Conservation (phyloP, 2,113 vertebrate species). For the Carlito syrichta region DNA sequence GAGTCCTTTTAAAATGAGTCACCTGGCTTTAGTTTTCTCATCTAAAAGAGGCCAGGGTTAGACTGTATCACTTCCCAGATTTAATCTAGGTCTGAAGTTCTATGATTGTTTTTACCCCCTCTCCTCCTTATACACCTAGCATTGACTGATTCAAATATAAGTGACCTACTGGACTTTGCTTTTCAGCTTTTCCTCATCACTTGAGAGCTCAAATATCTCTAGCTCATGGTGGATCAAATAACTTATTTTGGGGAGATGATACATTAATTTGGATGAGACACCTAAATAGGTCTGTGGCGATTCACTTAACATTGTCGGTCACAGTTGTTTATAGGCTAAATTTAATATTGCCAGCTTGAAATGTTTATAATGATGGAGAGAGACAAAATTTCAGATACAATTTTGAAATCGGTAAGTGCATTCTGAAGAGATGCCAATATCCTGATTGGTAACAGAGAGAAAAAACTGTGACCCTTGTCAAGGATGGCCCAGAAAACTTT, state of each 20-base stretch:
- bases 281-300: background rate
- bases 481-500: background rate
- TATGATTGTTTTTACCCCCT: fast-evolving
- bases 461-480: background rate
- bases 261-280: background rate
- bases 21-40: background rate
- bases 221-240: background rate
- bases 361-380: background rate
- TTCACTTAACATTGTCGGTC: background rate
- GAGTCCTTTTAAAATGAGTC: background rate
- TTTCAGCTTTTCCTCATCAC: background rate
- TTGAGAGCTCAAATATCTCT: background rate
- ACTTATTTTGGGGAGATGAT: background rate
- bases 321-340: background rate
- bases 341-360: background rate
- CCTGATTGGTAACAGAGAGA: too few species aligned
- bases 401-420: background rate
- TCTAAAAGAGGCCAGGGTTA: background rate
- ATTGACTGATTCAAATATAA: background rate
- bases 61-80: background rate
- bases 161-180: background rate
- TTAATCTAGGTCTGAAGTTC: background rate
- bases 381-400: background rate
- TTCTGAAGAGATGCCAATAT: background rate
- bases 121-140: background rate